A percentile compares a stretch with the other conserved stretches of the same genome.
phyloP scores from a whole-genome alignment of 2,797 vertebrate species.

The Gorsachius magnificus region DNA sequence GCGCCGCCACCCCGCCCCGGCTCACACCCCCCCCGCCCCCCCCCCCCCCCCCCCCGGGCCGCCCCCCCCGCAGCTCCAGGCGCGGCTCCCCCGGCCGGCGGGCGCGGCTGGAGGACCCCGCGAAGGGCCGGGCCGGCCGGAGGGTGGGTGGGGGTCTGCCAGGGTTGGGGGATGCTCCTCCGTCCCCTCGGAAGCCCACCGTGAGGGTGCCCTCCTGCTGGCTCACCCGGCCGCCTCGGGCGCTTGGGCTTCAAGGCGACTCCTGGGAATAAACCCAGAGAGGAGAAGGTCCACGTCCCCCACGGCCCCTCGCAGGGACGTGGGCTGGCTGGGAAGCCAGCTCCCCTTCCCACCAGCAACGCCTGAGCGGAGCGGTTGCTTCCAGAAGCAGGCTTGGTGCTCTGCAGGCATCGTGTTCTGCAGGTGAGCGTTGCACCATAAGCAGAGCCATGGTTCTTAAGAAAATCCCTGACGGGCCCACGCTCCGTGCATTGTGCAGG shows the following conservation, averaged over 20 bases:
- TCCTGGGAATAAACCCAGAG: neutral
- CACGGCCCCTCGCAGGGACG: rapidly evolving
- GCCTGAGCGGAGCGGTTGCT: neutral
- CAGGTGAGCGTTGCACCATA: neutral
- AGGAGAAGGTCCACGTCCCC: rapidly evolving
- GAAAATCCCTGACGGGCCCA: rapidly evolving
- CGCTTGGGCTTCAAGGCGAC: neutral
- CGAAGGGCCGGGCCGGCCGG: neutral
- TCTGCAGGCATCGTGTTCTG: neutral
- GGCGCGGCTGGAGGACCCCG: neutral
- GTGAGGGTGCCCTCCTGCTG: neutral
- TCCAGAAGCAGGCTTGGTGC: neutral
- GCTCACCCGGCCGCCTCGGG: rapidly evolving
- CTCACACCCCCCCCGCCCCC: neutral
- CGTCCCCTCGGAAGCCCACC: neutral
- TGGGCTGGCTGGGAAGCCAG: neutral
- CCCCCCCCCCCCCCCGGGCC: neutral
- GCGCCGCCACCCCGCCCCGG: neutral
- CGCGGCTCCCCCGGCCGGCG: neutral
- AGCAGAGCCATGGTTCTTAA: neutral
- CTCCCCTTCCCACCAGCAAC: neutral
- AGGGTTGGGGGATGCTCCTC: neutral
- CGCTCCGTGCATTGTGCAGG: rapidly evolving
- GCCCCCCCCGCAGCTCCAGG: neutral
- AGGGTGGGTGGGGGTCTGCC: neutral